Evolutionary conservation across 2,797 vertebrate species (phyloP), one percentile per base, ranked within the genome.

Genomic region (Argentina silus): DNA sequence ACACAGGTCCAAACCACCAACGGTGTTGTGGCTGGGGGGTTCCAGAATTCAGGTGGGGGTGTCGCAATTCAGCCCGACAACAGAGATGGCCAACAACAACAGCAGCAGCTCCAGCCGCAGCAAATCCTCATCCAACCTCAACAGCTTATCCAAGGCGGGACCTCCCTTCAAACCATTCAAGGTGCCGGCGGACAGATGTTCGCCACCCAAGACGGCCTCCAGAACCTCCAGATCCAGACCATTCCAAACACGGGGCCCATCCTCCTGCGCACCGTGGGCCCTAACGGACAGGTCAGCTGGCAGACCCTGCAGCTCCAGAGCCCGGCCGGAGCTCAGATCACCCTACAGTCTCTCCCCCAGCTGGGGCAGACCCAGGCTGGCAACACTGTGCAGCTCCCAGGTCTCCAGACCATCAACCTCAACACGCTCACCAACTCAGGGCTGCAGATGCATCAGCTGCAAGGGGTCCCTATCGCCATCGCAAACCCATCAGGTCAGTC

Each of bases 351-450:
- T 9, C 84, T 94, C 14, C 74, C 88, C 12, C 95, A 95, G 43
- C 93, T 87, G 69, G 88, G 59, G 21, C 59, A 42, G 12, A 21
- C 94, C 14, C 96, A 96, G 78, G 91, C 95, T 0, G 94, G 98
- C 73, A 97, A 96, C 80, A 93, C 97, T 0, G 91, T 97, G 80
- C 97, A 98, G 72, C 95, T 99, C 71, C 96, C 96, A 48, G 96
- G 96, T 72, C 95, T 98, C 82, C 97, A 98, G 92, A 99, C 97
- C 90, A 99, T 99, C 85, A 99, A 98, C 92, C 94, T 99, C 77
- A 98, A 97, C 89, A 93, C 96, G 0, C 94, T 98, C 56, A 93
- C 95, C 84, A 93, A 94, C 0, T 90, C 96, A 0, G 97, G 96
- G 53, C 95, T 98, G 78, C 97, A 98, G 90, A 96, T 98, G 89